Evolutionary conservation across 2,797 vertebrate genomes (phyloP).

Genomic region (Danionella dracula): DNA sequence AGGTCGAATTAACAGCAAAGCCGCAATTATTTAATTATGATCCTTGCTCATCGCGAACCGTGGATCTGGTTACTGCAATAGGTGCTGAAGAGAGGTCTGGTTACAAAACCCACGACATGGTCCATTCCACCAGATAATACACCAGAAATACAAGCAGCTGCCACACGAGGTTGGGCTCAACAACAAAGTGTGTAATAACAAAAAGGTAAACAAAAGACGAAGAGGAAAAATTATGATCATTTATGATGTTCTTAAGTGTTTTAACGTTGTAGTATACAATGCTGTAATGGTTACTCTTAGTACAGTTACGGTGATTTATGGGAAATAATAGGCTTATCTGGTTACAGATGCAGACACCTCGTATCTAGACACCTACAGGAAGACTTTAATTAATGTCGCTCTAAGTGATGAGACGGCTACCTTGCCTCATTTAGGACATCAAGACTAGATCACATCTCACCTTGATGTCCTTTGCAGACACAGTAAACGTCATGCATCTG

Average conservation of each 20-base stretch:
- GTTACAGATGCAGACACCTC: slow-evolving; percentile 80
- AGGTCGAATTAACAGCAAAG: slow-evolving; percentile 67
- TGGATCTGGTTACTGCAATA: slow-evolving; percentile 77
- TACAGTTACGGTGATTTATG: slow-evolving; percentile 84
- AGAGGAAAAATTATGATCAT: not conserved
- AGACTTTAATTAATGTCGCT: slow-evolving; percentile 89
- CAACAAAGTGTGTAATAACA: not conserved
- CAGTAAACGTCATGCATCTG: slow-evolving; percentile 21
- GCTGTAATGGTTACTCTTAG: not conserved
- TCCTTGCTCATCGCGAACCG: slow-evolving; percentile 75
- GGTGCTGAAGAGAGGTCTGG: slow-evolving; percentile 62
- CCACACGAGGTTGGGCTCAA: slow-evolving; percentile 15
- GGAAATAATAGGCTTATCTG: slow-evolving; percentile 72
- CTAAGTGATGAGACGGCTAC: slow-evolving; percentile 64
- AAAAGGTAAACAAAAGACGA: not conserved
- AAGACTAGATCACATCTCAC: slow-evolving; percentile 44
- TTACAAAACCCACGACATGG: slow-evolving; percentile 77
- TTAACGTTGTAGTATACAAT: not conserved
- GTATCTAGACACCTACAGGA: slow-evolving; percentile 63
- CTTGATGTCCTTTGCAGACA: not conserved
- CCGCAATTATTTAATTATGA: slow-evolving; percentile 92
- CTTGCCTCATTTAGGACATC: slow-evolving; percentile 50
- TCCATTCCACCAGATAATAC: slow-evolving; percentile 77
- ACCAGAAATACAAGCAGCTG: slow-evolving; percentile 38
- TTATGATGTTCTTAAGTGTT: not conserved